A percentile compares a stretch with the other conserved stretches of the same genome.
These are phyloP conservation scores for Mirounga angustirostris DNA, from an alignment of 2,113 vertebrate species.

Conservation along the genomic window DNA sequence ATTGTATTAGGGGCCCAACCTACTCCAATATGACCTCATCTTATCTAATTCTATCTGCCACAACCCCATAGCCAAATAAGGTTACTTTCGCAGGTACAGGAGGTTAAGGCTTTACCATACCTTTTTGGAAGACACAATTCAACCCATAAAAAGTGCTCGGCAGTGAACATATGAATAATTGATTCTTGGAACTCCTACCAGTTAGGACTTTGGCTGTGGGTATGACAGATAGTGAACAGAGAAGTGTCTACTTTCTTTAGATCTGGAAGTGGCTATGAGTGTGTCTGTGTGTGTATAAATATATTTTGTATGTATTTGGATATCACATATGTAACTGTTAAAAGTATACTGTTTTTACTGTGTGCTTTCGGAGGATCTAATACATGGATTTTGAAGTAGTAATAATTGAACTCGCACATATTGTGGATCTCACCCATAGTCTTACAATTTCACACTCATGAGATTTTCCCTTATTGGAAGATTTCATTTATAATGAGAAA, in stretches of 20 bases:
- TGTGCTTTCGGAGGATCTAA: not conserved
- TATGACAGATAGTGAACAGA: not conserved
- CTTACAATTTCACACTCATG: not conserved
- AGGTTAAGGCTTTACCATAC: not conserved
- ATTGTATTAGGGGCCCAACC: not conserved
- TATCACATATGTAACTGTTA: not conserved
- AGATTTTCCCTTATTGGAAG: not conserved
- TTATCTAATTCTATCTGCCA: not conserved
- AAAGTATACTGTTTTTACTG: not conserved
- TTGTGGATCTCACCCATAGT: not conserved
- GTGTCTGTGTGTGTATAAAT: not conserved
- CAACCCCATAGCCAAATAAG: not conserved
- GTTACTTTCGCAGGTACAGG: not conserved
- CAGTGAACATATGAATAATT: not conserved
- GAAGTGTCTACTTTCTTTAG: not conserved
- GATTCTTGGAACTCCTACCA: not conserved
- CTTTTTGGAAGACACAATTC: not conserved
- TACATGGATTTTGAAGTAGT: not conserved
- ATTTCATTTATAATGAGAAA: not conserved
- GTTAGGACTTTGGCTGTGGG: not conserved
- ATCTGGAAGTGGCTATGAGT: not conserved
- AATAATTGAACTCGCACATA: not conserved
- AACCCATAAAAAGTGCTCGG: not conserved
- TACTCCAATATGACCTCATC: not conserved
- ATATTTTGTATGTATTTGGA: not conserved